phyloP scores from a whole-genome alignment of 2,888 invertebrate species.

The Lomographa bimaculata region DNA sequence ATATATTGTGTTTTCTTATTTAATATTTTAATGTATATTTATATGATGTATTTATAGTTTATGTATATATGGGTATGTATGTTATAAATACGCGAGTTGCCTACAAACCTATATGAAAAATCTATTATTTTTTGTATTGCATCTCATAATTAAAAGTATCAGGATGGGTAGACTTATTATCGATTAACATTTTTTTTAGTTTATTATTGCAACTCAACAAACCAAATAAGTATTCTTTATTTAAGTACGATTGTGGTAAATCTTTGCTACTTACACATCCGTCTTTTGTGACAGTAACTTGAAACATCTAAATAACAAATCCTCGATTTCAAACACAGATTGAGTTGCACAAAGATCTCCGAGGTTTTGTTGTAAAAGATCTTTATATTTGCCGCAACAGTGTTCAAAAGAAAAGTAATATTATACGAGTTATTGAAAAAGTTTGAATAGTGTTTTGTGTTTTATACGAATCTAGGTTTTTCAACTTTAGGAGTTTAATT shows the following conservation, averaged over 20 bases:
- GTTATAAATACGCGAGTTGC: no score
- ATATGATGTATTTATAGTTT: no score
- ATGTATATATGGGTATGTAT: no score
- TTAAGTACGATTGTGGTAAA: neutral
- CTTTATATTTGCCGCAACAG: conserved; percentile 28
- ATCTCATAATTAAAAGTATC: no score
- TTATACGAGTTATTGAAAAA: conserved; percentile 22
- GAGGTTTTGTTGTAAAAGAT: conserved; percentile 24
- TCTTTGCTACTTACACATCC: conserved; percentile 42
- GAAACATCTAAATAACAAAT: conserved; percentile 45
- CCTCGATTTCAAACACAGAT: conserved; percentile 46
- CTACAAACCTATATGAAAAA: no score
- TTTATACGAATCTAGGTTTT: conserved; percentile 12
- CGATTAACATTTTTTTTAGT: no score
- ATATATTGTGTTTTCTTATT: no score
- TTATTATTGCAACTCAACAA: no score
- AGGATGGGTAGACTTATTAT: no score
- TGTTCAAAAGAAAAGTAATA: conserved; percentile 18
- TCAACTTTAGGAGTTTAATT: conserved; percentile 7
- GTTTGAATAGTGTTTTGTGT: conserved; percentile 11
- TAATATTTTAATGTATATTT: no score
- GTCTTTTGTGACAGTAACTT: conserved; percentile 30
- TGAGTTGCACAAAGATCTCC: conserved; percentile 49
- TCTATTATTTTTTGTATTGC: no score
- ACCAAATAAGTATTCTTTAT: no score